A percentile compares a stretch with the other conserved stretches of the same genome.
Evolutionary conservation across 2,113 vertebrate species (phyloP).

Genomic region (Poeciliopsis turrubarensis): DNA sequence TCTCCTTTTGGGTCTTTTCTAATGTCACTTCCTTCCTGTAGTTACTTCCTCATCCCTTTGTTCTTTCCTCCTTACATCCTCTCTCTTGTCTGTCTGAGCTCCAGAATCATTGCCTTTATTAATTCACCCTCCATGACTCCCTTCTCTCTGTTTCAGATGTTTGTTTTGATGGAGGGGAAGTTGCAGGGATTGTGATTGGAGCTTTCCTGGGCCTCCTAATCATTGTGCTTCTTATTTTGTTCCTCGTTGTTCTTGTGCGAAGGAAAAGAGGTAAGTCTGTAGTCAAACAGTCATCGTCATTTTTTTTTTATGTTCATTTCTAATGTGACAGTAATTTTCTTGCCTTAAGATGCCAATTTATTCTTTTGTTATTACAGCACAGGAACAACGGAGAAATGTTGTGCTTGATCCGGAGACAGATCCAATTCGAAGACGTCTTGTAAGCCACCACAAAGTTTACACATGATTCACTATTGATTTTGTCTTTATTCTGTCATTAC

Average conservation of each 20-base stretch:
- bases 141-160: conserved; percentile 61
- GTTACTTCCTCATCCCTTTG: conserved; percentile 7
- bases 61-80: conserved; percentile 5
- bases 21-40: conserved; percentile 30
- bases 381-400: conserved; percentile 32
- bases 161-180: conserved; percentile 76
- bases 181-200: conserved; percentile 81
- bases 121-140: conserved; percentile 38
- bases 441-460: conserved; percentile 56
- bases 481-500: conserved; percentile 16
- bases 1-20: conserved; percentile 18
- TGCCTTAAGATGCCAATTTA: neutral
- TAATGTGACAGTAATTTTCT: neutral
- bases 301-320: neutral
- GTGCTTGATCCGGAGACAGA: conserved; percentile 46
- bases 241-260: conserved; percentile 62
- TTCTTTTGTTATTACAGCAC: conserved; percentile 50
- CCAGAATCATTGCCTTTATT: conserved; percentile 61
- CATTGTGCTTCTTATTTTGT: conserved; percentile 75
- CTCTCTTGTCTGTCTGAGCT: conserved; percentile 30
- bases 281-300: neutral
- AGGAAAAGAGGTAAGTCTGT: conserved; percentile 64
- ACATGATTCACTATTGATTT: conserved; percentile 52
- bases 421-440: conserved; percentile 48
- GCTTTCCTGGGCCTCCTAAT: conserved; percentile 71